phyloP scores from a whole-genome alignment of 2,113 vertebrate genomes.

The Gavialis gangeticus region DNA sequence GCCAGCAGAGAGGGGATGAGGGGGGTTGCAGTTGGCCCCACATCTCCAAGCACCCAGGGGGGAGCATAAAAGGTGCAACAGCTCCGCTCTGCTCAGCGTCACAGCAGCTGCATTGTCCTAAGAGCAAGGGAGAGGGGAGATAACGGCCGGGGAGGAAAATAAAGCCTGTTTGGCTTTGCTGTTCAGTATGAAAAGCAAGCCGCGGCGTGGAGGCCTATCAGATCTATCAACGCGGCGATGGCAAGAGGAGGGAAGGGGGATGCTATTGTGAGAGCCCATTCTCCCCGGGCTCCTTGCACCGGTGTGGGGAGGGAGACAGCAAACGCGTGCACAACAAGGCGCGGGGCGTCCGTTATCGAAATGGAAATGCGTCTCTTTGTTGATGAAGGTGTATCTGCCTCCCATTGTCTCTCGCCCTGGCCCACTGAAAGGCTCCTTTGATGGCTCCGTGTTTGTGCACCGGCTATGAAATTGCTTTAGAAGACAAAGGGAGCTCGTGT shows the following conservation, averaged over 20 bases:
- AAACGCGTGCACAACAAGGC: background rate
- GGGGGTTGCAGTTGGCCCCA: accelerated
- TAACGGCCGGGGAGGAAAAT: background rate
- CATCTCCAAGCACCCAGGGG: accelerated
- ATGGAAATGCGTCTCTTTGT: constrained; percentile 72
- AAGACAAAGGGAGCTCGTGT: constrained; percentile 60
- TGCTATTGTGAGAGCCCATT: background rate
- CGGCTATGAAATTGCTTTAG: constrained; percentile 73
- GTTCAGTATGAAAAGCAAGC: background rate
- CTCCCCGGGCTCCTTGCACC: background rate
- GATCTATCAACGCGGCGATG: constrained; percentile 55
- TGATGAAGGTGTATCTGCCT: constrained; percentile 64
- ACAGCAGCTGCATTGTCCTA: background rate
- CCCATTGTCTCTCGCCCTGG: constrained; percentile 68
- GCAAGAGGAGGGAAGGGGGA: background rate
- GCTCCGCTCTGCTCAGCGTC: background rate
- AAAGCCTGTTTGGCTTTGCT: background rate
- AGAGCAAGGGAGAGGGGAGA: constrained; percentile 14
- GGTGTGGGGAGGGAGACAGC: background rate
- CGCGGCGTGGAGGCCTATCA: constrained; percentile 4
- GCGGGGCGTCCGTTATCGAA: constrained; percentile 51
- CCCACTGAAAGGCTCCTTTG: constrained; percentile 64
- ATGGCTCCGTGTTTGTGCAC: constrained; percentile 70
- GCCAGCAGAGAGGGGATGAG: accelerated
- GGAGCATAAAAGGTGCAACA: background rate